Percentiles rank a stretch among this genome's conserved stretches.
These are phyloP conservation scores for Athene cunicularia DNA, from an alignment of 2,113 vertebrate genomes.

Conservation along the genomic window DNA sequence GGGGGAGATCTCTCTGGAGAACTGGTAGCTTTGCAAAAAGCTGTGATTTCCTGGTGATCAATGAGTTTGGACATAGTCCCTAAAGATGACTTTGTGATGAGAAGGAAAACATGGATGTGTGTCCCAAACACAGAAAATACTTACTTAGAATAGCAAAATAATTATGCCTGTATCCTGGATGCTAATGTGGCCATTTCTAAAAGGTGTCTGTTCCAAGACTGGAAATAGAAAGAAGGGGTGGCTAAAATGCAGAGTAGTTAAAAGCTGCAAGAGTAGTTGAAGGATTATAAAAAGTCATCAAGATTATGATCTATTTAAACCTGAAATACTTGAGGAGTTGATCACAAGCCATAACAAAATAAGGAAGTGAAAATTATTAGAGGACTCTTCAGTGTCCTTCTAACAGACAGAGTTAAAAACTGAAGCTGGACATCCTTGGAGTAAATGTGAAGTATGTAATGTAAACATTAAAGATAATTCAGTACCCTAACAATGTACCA, in stretches of 20 bases:
- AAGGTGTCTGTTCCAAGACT: background rate
- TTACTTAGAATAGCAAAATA: background rate
- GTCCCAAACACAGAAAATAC: background rate
- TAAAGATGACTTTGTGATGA: background rate
- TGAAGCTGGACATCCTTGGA: background rate
- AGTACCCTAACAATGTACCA: background rate
- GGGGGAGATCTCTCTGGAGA: background rate
- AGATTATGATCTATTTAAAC: background rate
- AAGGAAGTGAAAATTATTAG: background rate
- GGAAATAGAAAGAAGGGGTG: background rate
- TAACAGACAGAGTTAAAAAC: background rate
- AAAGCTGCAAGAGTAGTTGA: background rate
- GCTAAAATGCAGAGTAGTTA: background rate
- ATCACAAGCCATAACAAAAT: background rate
- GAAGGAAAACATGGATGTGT: background rate
- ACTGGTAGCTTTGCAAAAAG: background rate
- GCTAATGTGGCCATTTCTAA: background rate
- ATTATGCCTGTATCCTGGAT: background rate
- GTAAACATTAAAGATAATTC: background rate
- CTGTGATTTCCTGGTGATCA: background rate
- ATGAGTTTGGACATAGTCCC: background rate
- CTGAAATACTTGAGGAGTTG: background rate
- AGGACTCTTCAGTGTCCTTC: background rate
- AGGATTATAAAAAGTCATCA: background rate
- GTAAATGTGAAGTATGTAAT: background rate